These are phyloP conservation scores for Clupea harengus DNA, from an alignment of 2,113 vertebrate genomes.

Conservation along the genomic window DNA sequence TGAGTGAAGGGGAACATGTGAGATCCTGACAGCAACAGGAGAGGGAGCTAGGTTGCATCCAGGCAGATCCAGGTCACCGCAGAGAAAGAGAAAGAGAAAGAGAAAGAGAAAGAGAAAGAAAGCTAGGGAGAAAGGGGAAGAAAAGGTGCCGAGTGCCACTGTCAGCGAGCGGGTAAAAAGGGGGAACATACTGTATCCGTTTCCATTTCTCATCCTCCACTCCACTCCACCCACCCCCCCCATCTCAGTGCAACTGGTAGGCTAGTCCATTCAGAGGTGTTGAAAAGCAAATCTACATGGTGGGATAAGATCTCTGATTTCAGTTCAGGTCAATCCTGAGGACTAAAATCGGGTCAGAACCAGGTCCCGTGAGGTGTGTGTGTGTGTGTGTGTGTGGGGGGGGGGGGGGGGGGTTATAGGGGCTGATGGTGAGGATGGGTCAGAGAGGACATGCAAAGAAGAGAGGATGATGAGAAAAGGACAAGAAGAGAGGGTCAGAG, in stretches of 20 bases:
- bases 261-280: slow-evolving; percentile 44
- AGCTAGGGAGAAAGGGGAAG: neutral
- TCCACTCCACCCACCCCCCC: neutral
- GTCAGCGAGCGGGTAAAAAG: slow-evolving; percentile 35
- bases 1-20: neutral
- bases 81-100: slow-evolving; percentile 41
- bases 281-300: slow-evolving; percentile 29
- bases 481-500: neutral
- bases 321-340: neutral
- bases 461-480: neutral
- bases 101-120: slow-evolving; percentile 18
- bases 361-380: neutral
- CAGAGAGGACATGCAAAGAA: neutral
- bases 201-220: neutral
- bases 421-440: neutral
- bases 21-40: slow-evolving; percentile 6
- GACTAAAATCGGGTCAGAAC: neutral
- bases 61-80: slow-evolving; percentile 44
- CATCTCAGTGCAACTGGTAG: slow-evolving; percentile 33
- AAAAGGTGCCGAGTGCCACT: slow-evolving; percentile 24
- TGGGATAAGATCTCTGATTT: slow-evolving; percentile 37
- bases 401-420: neutral
- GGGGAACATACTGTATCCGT: slow-evolving; percentile 12
- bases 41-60: slow-evolving; percentile 9
- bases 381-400: neutral